Evolutionary conservation across 2,888 invertebrate species (phyloP).

Genomic region (Meiosimyza decipiens): DNA sequence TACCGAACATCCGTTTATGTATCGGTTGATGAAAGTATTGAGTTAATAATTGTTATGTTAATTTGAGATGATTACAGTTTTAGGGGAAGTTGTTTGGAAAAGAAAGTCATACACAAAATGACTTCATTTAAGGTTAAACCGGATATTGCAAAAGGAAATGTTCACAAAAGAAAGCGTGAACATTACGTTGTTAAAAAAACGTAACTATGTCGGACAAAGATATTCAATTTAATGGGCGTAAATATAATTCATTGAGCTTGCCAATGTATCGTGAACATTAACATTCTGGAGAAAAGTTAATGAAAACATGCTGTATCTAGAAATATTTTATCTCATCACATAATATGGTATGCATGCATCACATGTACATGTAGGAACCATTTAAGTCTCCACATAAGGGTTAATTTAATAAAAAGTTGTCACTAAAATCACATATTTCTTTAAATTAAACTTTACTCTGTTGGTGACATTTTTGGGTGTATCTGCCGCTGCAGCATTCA

Average conservation of each 20-base stretch:
- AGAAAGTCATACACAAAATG: not conserved
- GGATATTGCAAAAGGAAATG: not conserved
- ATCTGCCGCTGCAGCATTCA: not conserved
- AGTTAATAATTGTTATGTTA: slow-evolving; percentile 15
- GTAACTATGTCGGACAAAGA: too few species aligned
- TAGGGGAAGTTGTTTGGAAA: not conserved
- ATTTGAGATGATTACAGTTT: slow-evolving; percentile 10
- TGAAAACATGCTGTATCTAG: not conserved
- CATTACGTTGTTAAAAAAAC: not conserved
- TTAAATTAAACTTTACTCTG: slow-evolving; percentile 29
- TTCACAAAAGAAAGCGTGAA: slow-evolving; percentile 5
- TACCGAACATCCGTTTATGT: not conserved
- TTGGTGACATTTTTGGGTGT: slow-evolving; percentile 42
- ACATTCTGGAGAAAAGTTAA: not conserved
- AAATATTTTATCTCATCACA: too few species aligned
- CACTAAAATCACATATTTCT: not conserved
- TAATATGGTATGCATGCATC: too few species aligned
- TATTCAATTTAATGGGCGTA: too few species aligned
- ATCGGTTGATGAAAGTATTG: not conserved
- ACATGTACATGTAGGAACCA: too few species aligned
- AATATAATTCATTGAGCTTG: too few species aligned
- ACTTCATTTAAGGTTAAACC: not conserved
- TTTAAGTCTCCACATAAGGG: too few species aligned
- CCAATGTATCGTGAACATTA: too few species aligned
- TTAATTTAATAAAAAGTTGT: not conserved